Conservation (phyloP, 1,140 invertebrate genomes). For the Sesamia nonagrioides region DNA sequence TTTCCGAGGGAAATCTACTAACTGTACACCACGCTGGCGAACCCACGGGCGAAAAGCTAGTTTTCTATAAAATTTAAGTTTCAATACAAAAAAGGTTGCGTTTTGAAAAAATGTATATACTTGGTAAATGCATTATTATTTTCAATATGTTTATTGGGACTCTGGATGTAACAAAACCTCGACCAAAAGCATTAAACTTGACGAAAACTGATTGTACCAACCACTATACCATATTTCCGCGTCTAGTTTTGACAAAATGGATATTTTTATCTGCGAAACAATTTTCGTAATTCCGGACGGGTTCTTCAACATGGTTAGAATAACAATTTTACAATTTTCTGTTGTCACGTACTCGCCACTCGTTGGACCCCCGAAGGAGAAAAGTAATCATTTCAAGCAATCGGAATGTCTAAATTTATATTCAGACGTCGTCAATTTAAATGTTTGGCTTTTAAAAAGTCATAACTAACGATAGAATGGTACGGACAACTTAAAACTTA, state of each 20-base stretch:
- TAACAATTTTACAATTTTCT: conserved; percentile 83
- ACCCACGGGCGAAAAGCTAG: too few relatives aligned
- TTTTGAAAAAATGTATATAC: too few relatives aligned
- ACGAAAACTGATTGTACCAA: conserved; percentile 30
- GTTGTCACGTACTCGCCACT: conserved; percentile 75
- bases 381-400: conserved; percentile 68
- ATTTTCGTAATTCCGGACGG: conserved; percentile 78
- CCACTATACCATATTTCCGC: conserved; percentile 43
- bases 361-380: conserved; percentile 63
- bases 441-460: conserved; percentile 60
- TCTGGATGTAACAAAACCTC: neutral
- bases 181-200: neutral
- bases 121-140: neutral
- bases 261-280: conserved; percentile 76
- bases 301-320: conserved; percentile 77
- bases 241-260: conserved; percentile 56
- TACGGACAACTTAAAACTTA: conserved; percentile 29
- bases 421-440: conserved; percentile 59
- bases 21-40: too few relatives aligned
- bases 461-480: conserved; percentile 42
- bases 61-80: too few relatives aligned
- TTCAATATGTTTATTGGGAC: neutral
- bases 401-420: conserved; percentile 63
- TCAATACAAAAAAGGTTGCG: too few relatives aligned
- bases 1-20: too few relatives aligned